Evolutionary conservation across 2,113 vertebrate species (phyloP).

Genomic region (Polyodon spathula): DNA sequence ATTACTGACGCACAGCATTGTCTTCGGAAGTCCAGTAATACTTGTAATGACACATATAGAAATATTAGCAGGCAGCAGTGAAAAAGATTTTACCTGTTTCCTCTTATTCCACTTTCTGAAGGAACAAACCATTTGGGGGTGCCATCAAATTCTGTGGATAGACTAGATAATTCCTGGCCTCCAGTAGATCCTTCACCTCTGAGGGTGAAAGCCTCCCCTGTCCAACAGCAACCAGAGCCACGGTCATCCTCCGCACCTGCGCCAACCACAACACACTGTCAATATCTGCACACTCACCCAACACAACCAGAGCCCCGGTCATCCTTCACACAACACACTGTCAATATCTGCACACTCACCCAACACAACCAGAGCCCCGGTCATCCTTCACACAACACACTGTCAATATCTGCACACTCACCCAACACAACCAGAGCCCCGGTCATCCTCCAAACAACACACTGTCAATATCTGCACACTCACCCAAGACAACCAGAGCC

Average conservation of each 20-base stretch:
- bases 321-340: too few species aligned
- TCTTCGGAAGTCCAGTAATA: too few species aligned
- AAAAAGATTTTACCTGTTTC: slow-evolving; percentile 27
- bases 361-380: too few species aligned
- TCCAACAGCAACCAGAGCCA: slow-evolving; percentile 75
- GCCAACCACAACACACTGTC: not conserved
- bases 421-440: slow-evolving; percentile 75
- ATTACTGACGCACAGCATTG: too few species aligned
- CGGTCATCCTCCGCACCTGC: slow-evolving; percentile 79
- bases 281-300: not conserved
- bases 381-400: slow-evolving; percentile 47
- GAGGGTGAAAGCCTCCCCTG: slow-evolving; percentile 45
- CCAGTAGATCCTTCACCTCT: slow-evolving; percentile 58
- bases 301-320: too few species aligned
- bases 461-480: not conserved
- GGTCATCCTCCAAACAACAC: slow-evolving; percentile 62
- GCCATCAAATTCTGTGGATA: slow-evolving; percentile 53
- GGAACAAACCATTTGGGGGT: slow-evolving; percentile 69
- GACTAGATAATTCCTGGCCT: slow-evolving; percentile 51
- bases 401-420: not conserved
- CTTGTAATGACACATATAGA: too few species aligned
- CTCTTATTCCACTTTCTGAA: slow-evolving; percentile 65
- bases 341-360: too few species aligned
- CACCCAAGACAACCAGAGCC: slow-evolving; percentile 69
- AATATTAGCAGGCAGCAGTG: too few species aligned